These are phyloP conservation scores for Coracopsis vasa DNA, from an alignment of 2,113 vertebrate species.

Conservation along the genomic window DNA sequence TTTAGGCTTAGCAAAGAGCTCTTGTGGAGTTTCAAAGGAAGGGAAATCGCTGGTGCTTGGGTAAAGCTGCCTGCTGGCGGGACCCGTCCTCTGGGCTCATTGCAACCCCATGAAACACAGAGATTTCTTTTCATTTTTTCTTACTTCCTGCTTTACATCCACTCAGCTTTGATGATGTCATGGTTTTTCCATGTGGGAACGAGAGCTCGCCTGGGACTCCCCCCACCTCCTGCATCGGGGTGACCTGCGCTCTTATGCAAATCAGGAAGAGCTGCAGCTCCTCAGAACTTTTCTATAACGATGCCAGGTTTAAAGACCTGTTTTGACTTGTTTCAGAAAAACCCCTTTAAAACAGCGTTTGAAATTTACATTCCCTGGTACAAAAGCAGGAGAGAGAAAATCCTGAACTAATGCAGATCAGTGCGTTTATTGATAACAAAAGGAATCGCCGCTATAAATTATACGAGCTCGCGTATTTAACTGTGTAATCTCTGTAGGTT, in stretches of 20 bases:
- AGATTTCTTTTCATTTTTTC: not conserved
- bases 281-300: conserved; percentile 76
- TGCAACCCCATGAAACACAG: not conserved
- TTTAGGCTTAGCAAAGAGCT: not conserved
- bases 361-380: not conserved
- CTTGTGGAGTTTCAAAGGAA: not conserved
- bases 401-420: not conserved
- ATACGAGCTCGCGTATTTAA: not conserved
- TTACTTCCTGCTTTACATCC: conserved; percentile 76
- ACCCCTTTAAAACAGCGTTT: not conserved
- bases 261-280: conserved; percentile 72
- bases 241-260: conserved; percentile 77
- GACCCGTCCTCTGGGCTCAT: not conserved
- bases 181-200: conserved; percentile 85
- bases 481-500: not conserved
- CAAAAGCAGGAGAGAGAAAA: not conserved
- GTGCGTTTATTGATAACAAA: not conserved
- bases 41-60: not conserved
- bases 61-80: not conserved
- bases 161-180: conserved; percentile 76
- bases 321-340: conserved; percentile 6
- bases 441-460: not conserved
- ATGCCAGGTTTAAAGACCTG: conserved; percentile 59
- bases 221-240: conserved; percentile 61
- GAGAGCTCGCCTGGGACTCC: conserved; percentile 80